These are phyloP conservation scores for Cherax quadricarinatus DNA, from an alignment of 1,140 invertebrate species.

Conservation along the genomic window DNA sequence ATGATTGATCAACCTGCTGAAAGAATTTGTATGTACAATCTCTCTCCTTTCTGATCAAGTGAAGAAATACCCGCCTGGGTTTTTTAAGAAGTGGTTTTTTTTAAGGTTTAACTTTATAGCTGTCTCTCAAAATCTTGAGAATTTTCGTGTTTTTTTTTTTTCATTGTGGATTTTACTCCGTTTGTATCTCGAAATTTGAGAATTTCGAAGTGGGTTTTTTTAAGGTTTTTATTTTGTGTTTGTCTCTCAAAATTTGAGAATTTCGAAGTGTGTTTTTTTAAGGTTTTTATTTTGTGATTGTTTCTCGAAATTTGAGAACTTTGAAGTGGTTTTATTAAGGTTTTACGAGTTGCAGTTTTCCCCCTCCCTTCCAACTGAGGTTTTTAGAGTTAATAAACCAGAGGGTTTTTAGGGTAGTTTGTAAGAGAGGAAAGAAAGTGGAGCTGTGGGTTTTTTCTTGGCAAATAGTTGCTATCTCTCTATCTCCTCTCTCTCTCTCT, in stretches of 20 bases:
- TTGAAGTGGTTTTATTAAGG: background rate
- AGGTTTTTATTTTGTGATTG: background rate
- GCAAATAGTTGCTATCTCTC: too few relatives aligned
- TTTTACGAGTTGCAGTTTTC: background rate
- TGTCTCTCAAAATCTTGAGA: conserved; percentile 9
- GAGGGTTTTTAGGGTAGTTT: too few relatives aligned
- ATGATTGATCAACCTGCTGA: conserved; percentile 48
- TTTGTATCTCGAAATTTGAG: conserved; percentile 7
- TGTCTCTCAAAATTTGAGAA: conserved; percentile 9
- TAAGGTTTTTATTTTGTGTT: background rate
- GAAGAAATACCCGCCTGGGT: conserved; percentile 32
- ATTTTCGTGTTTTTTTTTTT: background rate
- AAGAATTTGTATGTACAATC: conserved; percentile 67
- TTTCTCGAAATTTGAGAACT: conserved; percentile 23
- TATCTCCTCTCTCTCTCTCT: too few relatives aligned
- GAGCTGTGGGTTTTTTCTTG: too few relatives aligned
- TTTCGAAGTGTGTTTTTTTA: background rate
- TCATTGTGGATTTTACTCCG: background rate
- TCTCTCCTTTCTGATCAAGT: conserved; percentile 13
- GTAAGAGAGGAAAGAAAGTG: too few relatives aligned
- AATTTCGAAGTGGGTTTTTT: background rate
- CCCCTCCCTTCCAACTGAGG: too few relatives aligned
- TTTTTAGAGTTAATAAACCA: too few relatives aligned
- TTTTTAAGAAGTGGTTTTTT: conserved; percentile 39
- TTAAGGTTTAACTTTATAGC: conserved; percentile 17